Base-by-base conservation (phyloP, 2,888 invertebrate genomes). In the Octonoba sinensis region DNA sequence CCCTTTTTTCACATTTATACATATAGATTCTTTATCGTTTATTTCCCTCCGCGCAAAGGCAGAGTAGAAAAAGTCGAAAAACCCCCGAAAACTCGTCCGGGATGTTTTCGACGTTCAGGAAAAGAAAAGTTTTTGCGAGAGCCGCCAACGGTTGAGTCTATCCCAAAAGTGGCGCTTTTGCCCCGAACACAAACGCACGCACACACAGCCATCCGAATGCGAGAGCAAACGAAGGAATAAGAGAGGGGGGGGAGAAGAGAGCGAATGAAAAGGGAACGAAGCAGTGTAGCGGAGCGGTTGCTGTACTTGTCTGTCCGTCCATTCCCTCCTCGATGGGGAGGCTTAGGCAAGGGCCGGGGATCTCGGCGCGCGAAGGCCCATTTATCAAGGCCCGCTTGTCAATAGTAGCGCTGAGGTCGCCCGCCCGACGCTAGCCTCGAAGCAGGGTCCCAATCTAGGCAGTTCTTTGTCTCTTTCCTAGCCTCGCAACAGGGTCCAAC, bases 361-460 rank as follows among this genome's bases (percentile, higher is more conserved):
- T 36, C 36, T 36, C 36, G 36, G 36, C 36, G 36, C 36, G 73
- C 73, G 59, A 73, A 81, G 75, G 62, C 65, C 83, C 77, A 83
- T 83, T 83, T 83, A 83, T 83, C 77, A 83, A 69, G 77, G 64
- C 69, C 60, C 64, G 69, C 74, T 11, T 83, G 83, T 83, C 83
- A 77, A 83, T 83, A 82, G 66, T 79, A 46, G 65, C 65, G 59
- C 62, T 62, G 64, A 54, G 72, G 83, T 66, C 72, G 73, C 69
- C 71, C 65, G 65, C 71, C 71, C 78, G 65, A 57, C 66, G 70
- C 69, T 82, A 82, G 81, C 81, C 81, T 82, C 81, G 74, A 51
- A 57, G 59, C 81, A 59, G 65, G 81, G 81, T 75, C 74, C 74
- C 81, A 65, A 82, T 74, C 70, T 66, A 82, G 81, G 74, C 81